Evolutionary conservation across 2,113 vertebrate species (phyloP).

Genomic region (Lagenorhynchus albirostris): DNA sequence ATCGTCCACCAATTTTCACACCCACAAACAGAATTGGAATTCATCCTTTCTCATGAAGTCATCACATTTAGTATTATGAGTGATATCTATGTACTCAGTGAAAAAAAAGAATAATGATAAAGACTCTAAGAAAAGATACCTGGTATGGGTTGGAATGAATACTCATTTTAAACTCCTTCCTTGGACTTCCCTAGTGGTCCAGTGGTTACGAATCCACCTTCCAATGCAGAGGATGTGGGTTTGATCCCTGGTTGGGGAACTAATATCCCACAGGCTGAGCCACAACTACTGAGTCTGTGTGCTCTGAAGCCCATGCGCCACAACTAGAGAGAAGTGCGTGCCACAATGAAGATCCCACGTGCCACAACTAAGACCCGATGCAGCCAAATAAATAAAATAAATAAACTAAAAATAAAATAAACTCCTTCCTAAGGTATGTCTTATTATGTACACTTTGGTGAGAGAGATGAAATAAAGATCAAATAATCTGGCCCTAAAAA

Average conservation of each 20-base stretch:
- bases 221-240: too few relatives aligned
- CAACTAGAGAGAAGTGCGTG: too few relatives aligned
- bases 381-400: too few relatives aligned
- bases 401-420: neutral
- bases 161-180: neutral
- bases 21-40: neutral
- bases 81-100: neutral
- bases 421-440: neutral
- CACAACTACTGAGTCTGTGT: too few relatives aligned
- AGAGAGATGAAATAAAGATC: neutral
- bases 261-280: too few relatives aligned
- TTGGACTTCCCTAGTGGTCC: too few relatives aligned
- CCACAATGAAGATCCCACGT: too few relatives aligned
- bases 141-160: neutral
- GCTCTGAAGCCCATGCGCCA: too few relatives aligned
- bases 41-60: neutral
- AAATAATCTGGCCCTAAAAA: neutral
- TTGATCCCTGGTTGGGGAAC: too few relatives aligned
- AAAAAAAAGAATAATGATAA: neutral
- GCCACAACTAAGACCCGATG: too few relatives aligned
- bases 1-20: neutral
- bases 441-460: neutral
- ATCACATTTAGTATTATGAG: neutral
- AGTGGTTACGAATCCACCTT: too few relatives aligned
- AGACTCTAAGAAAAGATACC: neutral